Base-by-base conservation (phyloP, 2,888 invertebrate species). In the Hyppa rectilinea region DNA sequence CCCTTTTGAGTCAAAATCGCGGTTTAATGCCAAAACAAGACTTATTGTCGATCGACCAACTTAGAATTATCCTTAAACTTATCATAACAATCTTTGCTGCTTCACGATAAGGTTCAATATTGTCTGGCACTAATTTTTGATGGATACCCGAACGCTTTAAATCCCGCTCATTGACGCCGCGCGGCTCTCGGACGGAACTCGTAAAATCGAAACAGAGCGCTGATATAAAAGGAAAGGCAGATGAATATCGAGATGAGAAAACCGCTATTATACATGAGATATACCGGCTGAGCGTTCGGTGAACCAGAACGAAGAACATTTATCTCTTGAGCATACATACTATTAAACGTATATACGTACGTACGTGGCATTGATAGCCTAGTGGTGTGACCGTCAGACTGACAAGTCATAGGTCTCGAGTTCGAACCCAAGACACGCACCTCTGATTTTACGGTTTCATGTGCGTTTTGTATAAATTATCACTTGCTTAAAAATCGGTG, bases 241-340 rank as follows among this genome's bases (percentile, higher is more conserved):
- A 94, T 93, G 93, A 94, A 94, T 94, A 93, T 93, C 91, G 91
- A 89, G 91, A 94, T 93, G 93, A 92, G 92, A 91, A 91, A 92
- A 91, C 91, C 91, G 90, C 91, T 89, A 90, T 92, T 93, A 91
- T 92, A 87, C 86, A 85, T 75, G 85, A 84, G 88, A 90, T 89
- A 86, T 82, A 92, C 91, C 71, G 87, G 17, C 64, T 43, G 34
- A 26, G 56, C 70, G 80, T 71, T 82, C 67, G 64, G 75, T 76
- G 75, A 84, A 80, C 85, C 73, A 65, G 55, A 69, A 65, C 56
- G 71, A 68, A 75, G 68, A 71, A 72, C 70, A 47, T 82, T 84
- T 67, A 76, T 63, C 60, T 70, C 65, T 47, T n/a, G 62, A 67
- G 59, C 52, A 70, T 53, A 67, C 38, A 59, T n/a, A 40, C 40